Evolutionary conservation across 2,797 vertebrate genomes (phyloP).

Genomic region (Paedocypris micromegethes): DNA sequence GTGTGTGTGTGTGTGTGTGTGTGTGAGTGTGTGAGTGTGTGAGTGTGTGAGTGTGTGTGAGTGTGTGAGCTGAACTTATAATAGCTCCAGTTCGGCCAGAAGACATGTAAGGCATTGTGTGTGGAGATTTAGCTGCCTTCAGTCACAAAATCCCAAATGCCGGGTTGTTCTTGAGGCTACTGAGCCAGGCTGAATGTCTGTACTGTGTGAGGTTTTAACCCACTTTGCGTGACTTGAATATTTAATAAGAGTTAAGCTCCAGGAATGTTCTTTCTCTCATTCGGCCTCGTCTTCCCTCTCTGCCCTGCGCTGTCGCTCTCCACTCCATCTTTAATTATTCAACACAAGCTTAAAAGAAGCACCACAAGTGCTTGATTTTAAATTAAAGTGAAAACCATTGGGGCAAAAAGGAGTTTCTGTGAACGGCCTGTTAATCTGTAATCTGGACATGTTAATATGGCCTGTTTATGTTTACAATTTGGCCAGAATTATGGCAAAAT

Average conservation of each 20-base stretch:
- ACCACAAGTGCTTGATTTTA: slow-evolving; percentile 38
- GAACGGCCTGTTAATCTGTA: too few species aligned
- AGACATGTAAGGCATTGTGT: slow-evolving; percentile 48
- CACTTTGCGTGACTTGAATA: slow-evolving; percentile 63
- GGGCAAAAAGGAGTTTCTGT: too few species aligned
- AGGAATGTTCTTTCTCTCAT: slow-evolving; percentile 45
- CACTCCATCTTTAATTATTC: slow-evolving; percentile 50
- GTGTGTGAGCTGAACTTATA: background rate
- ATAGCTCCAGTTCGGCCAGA: slow-evolving; percentile 42
- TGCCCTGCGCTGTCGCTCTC: slow-evolving; percentile 15
- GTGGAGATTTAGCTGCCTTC: slow-evolving; percentile 46
- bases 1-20: too few species aligned
- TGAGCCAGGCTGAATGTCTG: slow-evolving; percentile 54
- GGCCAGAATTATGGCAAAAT: too few species aligned
- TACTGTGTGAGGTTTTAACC: slow-evolving; percentile 58
- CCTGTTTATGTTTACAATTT: too few species aligned
- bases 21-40: too few species aligned
- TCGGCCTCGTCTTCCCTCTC: slow-evolving; percentile 12
- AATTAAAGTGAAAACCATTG: too few species aligned
- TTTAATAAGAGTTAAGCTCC: slow-evolving; percentile 56
- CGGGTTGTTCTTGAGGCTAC: slow-evolving; percentile 38
- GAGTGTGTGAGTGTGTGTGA: too few species aligned
- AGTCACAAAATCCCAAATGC: slow-evolving; percentile 43
- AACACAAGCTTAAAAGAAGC: slow-evolving; percentile 38
- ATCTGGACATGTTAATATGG: too few species aligned